Evolutionary conservation across 1,140 invertebrate genomes (phyloP), one percentile per base, ranked within the genome.

Genomic region (Mylabris phalerata): DNA sequence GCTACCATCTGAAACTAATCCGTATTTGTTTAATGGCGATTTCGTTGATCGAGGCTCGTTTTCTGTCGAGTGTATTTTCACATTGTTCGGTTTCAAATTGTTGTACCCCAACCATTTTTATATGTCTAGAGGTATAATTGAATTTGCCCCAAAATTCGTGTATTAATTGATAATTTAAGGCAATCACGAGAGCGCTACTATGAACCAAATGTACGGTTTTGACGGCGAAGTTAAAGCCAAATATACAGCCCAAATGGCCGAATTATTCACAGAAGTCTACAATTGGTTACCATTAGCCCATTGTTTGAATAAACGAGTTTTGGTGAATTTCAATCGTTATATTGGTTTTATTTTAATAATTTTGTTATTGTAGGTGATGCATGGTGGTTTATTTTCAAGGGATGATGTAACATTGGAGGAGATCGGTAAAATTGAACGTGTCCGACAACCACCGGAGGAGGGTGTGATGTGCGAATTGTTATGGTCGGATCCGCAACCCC

Each of bases 121-220:
- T 74, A 94, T 99, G 89, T 91, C 95, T 0, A 82, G 97, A 84
- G 97, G 94, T 93, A 78, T 49, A 19, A 19, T 19, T 1, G 19
- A 19, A 19, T 19, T 19, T 2, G 1, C 19, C 19, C 19, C 19
- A 19, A 19, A 19, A 19, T 19, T 19, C 19, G 19, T 19, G 19
- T 47, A 24, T 5, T 58, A n/a, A 49, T 43, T 9, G 5, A 26
- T 47, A 2, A 47, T 47, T 77, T 9, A 72, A 95, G 93, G 95
- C 38, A 99, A 99, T 76, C 97, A 99, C 75, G 97, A 99, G 73
- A 97, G 92, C 68, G 83, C 88, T 19, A 95, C 90, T 10, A 99
- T 99, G 96, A 99, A 99, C 78, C 93, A 98, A 77, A 97, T 98
- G 89, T 99, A 98, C 76, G 96, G 96, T 13, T 98, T 99, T 80